Conservation (phyloP, 2,113 vertebrate species). For the Equus przewalskii region DNA sequence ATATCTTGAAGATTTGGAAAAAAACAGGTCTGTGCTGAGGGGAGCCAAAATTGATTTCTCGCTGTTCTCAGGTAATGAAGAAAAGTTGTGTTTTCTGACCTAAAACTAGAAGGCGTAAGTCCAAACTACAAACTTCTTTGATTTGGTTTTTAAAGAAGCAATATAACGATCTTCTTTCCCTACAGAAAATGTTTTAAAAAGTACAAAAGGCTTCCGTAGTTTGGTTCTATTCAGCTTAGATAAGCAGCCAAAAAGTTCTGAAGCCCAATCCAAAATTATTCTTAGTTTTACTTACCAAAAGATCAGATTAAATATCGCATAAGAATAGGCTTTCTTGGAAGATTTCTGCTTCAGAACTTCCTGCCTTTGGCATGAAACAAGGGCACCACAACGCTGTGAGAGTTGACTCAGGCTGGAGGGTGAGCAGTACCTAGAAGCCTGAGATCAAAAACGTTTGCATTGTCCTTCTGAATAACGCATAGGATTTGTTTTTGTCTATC, state of each 20-base stretch:
- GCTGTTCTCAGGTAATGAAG: neutral
- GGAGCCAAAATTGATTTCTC: neutral
- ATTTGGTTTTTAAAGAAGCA: constrained; percentile 35
- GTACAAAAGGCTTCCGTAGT: neutral
- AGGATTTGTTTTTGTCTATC: neutral
- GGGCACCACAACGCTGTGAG: constrained; percentile 20
- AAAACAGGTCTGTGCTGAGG: neutral
- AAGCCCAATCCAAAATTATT: constrained; percentile 69
- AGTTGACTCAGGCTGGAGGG: neutral
- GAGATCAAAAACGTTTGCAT: constrained; percentile 41
- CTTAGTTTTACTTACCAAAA: constrained; percentile 69
- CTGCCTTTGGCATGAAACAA: constrained; percentile 67
- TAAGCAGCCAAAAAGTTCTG: constrained; percentile 63
- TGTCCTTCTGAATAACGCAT: constrained; percentile 1
- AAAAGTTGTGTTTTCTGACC: neutral
- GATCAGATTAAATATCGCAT: constrained; percentile 78
- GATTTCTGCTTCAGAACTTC: constrained; percentile 66
- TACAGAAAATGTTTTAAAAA: neutral
- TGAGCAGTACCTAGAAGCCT: neutral
- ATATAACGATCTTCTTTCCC: neutral
- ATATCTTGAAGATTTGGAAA: neutral
- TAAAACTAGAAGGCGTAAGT: neutral
- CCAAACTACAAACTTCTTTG: neutral
- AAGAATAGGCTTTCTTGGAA: constrained; percentile 75
- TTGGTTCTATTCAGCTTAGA: constrained; percentile 55